Conservation (phyloP, 1,140 invertebrate species). For the Papilio polytes region DNA sequence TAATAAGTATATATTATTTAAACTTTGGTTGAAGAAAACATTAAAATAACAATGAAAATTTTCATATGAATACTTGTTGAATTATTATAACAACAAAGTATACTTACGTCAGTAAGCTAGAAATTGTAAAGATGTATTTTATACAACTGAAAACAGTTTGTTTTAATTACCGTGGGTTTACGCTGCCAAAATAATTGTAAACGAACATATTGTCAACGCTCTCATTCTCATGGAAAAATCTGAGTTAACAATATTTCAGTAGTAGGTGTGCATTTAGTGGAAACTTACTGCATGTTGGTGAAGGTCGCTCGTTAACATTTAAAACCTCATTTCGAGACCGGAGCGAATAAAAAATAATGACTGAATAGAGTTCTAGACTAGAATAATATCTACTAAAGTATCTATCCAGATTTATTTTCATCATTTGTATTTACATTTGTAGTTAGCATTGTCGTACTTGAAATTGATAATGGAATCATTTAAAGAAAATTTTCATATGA, state of each 20-base stretch:
- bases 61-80: neutral
- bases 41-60: neutral
- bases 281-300: neutral
- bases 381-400: neutral
- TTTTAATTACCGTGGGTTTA: neutral
- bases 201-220: neutral
- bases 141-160: neutral
- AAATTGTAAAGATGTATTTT: neutral
- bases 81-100: neutral
- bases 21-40: neutral
- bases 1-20: neutral
- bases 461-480: neutral
- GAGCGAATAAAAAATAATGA: neutral
- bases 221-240: neutral
- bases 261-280: neutral
- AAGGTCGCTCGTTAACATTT: neutral
- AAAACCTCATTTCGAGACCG: neutral
- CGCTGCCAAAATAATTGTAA: neutral
- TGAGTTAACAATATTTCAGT: neutral
- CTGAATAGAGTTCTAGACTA: neutral
- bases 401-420: neutral
- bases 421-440: neutral
- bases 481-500: neutral
- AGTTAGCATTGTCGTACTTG: neutral
- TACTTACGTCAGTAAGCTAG: neutral